Base-by-base conservation (phyloP, 2,113 vertebrate genomes). In the Egretta garzetta region DNA sequence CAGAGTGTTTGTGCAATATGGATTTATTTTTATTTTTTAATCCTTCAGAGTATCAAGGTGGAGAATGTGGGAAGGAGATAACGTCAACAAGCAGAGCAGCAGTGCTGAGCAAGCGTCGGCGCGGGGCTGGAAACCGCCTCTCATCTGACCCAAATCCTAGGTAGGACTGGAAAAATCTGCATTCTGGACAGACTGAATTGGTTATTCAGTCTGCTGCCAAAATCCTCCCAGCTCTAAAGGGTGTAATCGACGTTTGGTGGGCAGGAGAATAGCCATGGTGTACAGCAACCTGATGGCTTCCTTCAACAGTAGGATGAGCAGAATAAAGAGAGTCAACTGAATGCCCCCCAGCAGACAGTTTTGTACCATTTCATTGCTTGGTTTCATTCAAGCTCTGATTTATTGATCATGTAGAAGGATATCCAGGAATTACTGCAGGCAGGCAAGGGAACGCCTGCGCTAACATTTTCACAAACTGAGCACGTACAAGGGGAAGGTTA, bases 211-310 rank as follows among this genome's bases (percentile, higher is more conserved):
- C 47, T 66, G 68, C n/a, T 80, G 39, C 30, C 43, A 12, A 80
- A 75, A 32, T 30, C 12, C n/a, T 41, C 26, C 30, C 33, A 59
- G 28, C 35, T 66, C 26, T 49, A 22, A 90, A 64, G n/a, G 21
- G 30, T n/a, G 26, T 21, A 45, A 27, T 11, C 2, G 1, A 66
- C 0, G 0, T 56, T 45, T 18, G 28, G n/a, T 10, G 13, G 47
- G 39, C 35, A 71, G 19, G 43, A 70, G 15, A 89, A 71, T 0
- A 86, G 53, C 17, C 26, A 39, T 14, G 6, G 74, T 14, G 22
- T 35, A 56, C 0, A 0, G 20, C 37, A 79, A 39, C 30, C 18
- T 33, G 14, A 75, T 10, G 30, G 56, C 53, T 92, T 79, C 58
- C 47, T 85, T 90, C 43, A 66, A 41, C 26, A 59, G 49, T 0